Percentiles rank a stretch among this genome's conserved stretches.
These are phyloP conservation scores for Clavelina lepadiformis DNA, from an alignment of 23 tunicate species.

Conservation along the genomic window DNA sequence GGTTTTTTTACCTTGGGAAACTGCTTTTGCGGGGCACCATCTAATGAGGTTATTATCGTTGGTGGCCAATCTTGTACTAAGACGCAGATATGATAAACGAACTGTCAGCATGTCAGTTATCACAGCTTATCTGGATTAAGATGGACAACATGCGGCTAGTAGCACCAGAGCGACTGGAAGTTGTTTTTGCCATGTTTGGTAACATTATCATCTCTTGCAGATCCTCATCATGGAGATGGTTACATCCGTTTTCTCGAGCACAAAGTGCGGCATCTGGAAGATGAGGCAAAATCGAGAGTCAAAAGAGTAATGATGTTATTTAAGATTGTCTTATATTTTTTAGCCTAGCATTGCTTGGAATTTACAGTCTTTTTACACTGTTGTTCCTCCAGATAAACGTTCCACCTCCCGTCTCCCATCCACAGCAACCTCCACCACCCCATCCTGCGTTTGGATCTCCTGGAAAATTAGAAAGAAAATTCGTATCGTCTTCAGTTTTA, in stretches of 20 bases:
- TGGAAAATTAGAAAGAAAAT: conserved; percentile 36
- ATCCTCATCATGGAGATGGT: conserved; percentile 42
- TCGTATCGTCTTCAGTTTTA: conserved; percentile 37
- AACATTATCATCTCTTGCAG: conserved; percentile 1
- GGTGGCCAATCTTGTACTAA: no score
- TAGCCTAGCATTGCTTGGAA: neutral
- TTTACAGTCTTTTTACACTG: neutral
- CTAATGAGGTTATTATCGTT: no score
- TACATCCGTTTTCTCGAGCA: conserved; percentile 68
- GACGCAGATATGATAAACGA: no score
- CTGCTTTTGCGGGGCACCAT: no score
- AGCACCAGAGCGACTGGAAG: no score
- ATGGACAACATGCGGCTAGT: no score
- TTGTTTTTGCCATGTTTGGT: no score
- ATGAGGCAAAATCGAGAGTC: conserved; percentile 65
- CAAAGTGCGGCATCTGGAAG: conserved; percentile 71
- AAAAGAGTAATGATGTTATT: conserved; percentile 32
- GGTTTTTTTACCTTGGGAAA: no score
- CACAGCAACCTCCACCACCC: neutral
- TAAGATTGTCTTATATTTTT: neutral
- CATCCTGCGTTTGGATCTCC: conserved; percentile 7
- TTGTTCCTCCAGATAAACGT: conserved; percentile 17
- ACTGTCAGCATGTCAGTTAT: no score
- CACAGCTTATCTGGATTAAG: no score
- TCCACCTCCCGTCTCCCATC: conserved; percentile 3